phyloP scores from a whole-genome alignment of 2,888 invertebrate genomes.

The Drosophila quinaria region DNA sequence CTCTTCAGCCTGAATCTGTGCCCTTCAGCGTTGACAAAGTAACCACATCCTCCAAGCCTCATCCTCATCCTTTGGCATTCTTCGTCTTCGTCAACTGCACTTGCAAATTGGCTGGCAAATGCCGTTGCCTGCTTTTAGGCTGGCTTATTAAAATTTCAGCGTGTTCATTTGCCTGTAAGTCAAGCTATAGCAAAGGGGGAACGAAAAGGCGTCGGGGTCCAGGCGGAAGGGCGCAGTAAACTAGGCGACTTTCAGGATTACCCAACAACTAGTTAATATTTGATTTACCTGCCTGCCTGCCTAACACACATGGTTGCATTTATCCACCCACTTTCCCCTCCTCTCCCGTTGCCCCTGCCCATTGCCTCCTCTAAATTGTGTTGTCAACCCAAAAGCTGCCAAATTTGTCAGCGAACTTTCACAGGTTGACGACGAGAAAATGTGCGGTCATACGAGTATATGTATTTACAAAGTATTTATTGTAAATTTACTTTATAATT shows the following conservation, averaged over 20 bases:
- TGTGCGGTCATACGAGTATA: conserved; percentile 24
- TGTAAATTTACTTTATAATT: conserved; percentile 26
- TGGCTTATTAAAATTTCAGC: conserved; percentile 80
- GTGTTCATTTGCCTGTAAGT: conserved; percentile 76
- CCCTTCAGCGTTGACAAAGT: conserved; percentile 48
- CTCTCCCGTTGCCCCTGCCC: background rate
- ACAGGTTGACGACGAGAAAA: conserved; percentile 19
- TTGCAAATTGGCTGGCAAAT: conserved; percentile 80
- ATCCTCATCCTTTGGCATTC: conserved; percentile 43
- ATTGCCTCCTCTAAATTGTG: conserved; percentile 22
- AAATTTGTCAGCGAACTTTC: conserved; percentile 44
- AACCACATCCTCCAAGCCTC: conserved; percentile 48
- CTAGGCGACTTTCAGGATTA: conserved; percentile 59
- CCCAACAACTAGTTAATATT: conserved; percentile 78
- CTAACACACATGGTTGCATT: conserved; percentile 66
- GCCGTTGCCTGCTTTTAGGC: conserved; percentile 79
- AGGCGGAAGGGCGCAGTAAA: conserved; percentile 24
- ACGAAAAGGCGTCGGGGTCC: too few species aligned
- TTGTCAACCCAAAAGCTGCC: conserved; percentile 47
- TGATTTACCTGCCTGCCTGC: conserved; percentile 54
- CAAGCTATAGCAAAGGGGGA: conserved; percentile 15
- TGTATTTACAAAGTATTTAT: conserved; percentile 12
- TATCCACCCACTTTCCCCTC: background rate
- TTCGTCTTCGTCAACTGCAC: conserved; percentile 68
- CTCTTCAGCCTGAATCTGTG: conserved; percentile 16